These are phyloP conservation scores for Akabosia matsudoensis DNA, from an alignment of 1,140 invertebrate species.

Conservation along the genomic window DNA sequence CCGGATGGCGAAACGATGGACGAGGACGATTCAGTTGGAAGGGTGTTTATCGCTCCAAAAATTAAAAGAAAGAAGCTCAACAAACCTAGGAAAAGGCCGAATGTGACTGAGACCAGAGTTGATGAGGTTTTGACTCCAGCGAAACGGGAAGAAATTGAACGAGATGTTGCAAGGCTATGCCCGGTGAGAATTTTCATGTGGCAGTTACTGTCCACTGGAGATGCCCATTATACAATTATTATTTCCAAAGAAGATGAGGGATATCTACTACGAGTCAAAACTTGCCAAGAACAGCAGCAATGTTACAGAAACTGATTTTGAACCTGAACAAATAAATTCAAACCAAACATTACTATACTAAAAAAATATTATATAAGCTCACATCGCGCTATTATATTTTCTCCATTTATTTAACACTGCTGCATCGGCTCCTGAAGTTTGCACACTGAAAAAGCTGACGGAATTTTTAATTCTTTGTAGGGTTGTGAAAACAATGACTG, in stretches of 20 bases:
- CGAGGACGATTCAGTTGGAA: background rate
- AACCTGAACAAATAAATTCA: background rate
- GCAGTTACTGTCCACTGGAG: constrained; percentile 36
- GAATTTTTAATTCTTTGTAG: background rate
- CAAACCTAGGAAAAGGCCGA: background rate
- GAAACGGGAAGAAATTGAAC: background rate
- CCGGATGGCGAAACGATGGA: background rate
- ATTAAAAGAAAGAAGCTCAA: constrained; percentile 6
- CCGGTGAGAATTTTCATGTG: constrained; percentile 43
- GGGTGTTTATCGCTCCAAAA: constrained; percentile 8
- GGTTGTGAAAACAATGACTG: constrained; percentile 1
- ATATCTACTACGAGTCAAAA: background rate
- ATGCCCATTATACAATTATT: constrained; percentile 30
- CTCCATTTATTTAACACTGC: too few relatives aligned
- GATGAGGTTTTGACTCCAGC: too few relatives aligned
- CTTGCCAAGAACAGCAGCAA: background rate
- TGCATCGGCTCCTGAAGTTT: too few relatives aligned
- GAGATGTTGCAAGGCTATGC: constrained; percentile 21
- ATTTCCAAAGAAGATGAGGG: constrained; percentile 27
- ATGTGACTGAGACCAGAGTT: background rate
- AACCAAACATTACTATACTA: background rate
- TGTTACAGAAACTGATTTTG: background rate
- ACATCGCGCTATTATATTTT: too few relatives aligned
- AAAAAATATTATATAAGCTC: too few relatives aligned
- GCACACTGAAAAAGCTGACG: background rate